phyloP scores from a whole-genome alignment of 35 echinoderm and acorn worm species.

The Strongylocentrotus purpuratus region DNA sequence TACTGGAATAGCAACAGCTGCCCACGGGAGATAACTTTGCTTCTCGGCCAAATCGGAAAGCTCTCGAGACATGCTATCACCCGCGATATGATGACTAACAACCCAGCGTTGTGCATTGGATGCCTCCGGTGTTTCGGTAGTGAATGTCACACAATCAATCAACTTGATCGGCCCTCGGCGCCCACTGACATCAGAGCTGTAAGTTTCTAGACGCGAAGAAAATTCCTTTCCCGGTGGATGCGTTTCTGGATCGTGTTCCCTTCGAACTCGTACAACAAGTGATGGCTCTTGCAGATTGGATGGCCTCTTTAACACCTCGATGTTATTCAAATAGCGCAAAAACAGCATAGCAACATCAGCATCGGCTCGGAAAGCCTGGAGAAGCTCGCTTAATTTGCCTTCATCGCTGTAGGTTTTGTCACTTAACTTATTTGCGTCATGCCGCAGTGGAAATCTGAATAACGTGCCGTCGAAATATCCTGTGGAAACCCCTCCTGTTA shows the following conservation, averaged over 20 bases:
- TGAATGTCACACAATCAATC: not conserved
- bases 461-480: constrained; percentile 17
- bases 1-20: not conserved
- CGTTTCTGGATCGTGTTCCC: not conserved
- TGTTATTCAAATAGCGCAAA: not conserved
- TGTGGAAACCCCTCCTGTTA: not conserved
- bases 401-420: not conserved
- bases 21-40: constrained; percentile 22
- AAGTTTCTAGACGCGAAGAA: not conserved
- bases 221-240: not conserved
- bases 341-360: constrained; percentile 25
- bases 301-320: constrained; percentile 5
- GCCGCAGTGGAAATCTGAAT: constrained; percentile 14
- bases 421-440: not conserved
- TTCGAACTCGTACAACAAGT: not conserved
- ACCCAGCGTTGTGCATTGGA: not conserved
- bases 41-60: not conserved
- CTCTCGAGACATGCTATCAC: not conserved
- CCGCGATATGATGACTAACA: constrained; percentile 15
- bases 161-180: not conserved
- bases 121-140: not conserved
- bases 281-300: not conserved
- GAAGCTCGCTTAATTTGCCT: not conserved
- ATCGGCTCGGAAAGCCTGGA: not conserved
- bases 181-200: not conserved